Evolutionary conservation across 2,888 invertebrate genomes (phyloP).

Genomic region (Leuctra nigra): DNA sequence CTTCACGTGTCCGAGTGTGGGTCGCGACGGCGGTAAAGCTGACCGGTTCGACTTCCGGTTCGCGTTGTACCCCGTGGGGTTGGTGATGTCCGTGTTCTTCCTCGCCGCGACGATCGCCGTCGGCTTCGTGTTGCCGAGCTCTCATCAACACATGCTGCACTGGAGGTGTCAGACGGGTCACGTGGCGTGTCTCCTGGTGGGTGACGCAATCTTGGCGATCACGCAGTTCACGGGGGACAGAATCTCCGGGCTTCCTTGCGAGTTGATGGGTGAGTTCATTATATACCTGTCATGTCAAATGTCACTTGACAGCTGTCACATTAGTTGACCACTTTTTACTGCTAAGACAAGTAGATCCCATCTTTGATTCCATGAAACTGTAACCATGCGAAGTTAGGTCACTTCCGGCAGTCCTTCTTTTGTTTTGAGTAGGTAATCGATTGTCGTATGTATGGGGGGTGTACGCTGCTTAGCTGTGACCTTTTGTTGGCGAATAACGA

Average conservation of each 20-base stretch:
- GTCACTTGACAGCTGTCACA: no score
- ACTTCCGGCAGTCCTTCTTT: no score
- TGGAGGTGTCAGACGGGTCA: slow-evolving; percentile 87
- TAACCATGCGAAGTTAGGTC: no score
- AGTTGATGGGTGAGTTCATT: slow-evolving; percentile 57
- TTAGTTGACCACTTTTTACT: no score
- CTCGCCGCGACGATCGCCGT: slow-evolving; percentile 73
- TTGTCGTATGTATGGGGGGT: no score
- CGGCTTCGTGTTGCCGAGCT: slow-evolving; percentile 70
- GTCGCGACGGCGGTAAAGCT: neutral
- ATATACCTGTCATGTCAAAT: no score
- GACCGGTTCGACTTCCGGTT: slow-evolving; percentile 49
- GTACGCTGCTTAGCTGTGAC: no score
- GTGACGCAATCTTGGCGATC: slow-evolving; percentile 70
- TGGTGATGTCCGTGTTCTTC: slow-evolving; percentile 75
- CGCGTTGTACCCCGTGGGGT: slow-evolving; percentile 66
- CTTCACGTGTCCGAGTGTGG: slow-evolving; percentile 47
- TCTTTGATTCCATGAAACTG: no score
- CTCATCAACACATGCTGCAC: slow-evolving; percentile 79
- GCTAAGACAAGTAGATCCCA: no score
- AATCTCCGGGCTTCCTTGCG: slow-evolving; percentile 55
- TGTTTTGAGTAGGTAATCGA: no score
- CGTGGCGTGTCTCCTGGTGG: slow-evolving; percentile 74
- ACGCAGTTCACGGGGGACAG: slow-evolving; percentile 62
- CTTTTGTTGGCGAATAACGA: no score